phyloP scores from a whole-genome alignment of 1,140 invertebrate species.

The Drosophila oshimai region DNA sequence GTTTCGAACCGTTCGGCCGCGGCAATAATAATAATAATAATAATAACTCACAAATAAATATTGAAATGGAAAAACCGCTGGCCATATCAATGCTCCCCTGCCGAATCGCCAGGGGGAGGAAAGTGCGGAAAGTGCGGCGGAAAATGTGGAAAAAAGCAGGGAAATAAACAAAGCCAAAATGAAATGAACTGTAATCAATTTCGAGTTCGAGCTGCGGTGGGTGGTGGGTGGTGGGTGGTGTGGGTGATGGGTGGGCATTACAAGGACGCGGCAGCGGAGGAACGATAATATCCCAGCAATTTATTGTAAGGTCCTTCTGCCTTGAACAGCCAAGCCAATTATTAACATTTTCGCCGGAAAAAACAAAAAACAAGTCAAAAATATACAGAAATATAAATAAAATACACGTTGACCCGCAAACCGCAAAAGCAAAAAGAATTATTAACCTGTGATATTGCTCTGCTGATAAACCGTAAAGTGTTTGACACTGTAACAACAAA shows the following conservation, averaged over 20 bases:
- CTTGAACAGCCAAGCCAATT: constrained; percentile 37
- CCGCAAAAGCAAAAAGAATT: constrained; percentile 33
- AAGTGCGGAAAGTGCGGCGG: background rate
- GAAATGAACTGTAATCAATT: constrained; percentile 63
- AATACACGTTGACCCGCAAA: constrained; percentile 15
- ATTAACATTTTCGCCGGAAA: constrained; percentile 40
- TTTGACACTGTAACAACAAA: no score
- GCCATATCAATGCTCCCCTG: constrained; percentile 33
- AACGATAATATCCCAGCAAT: constrained; percentile 50
- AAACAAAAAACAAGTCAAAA: constrained; percentile 20
- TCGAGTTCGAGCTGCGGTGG: constrained; percentile 19
- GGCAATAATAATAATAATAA: constrained; percentile 54
- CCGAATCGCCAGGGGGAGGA: background rate
- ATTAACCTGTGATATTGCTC: constrained; percentile 9
- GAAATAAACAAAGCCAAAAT: constrained; percentile 62
- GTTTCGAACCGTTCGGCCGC: background rate
- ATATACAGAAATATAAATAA: constrained; percentile 2
- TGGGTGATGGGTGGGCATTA: no score
- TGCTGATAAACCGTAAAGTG: no score
- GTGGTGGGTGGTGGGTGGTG: background rate
- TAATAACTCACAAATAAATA: constrained; percentile 58
- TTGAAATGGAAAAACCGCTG: constrained; percentile 47
- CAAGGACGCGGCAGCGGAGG: background rate
- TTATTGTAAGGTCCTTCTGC: constrained; percentile 54
- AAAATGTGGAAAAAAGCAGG: constrained; percentile 18